Conservation (phyloP, 2,888 invertebrate genomes). For the Xylota segnis region DNA sequence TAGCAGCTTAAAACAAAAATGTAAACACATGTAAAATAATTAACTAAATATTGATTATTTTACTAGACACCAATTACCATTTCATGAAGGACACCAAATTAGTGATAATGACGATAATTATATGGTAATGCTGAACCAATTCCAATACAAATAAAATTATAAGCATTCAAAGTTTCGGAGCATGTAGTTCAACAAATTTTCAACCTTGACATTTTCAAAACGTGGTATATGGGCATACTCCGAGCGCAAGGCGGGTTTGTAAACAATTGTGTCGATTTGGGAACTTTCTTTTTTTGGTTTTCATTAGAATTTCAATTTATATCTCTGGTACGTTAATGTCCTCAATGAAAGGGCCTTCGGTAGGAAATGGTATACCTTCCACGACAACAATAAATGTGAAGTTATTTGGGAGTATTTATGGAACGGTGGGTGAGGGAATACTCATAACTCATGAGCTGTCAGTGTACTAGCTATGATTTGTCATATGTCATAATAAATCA, state of each 20-base stretch:
- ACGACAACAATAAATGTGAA: conserved; percentile 1
- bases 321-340: not conserved
- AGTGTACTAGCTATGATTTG: conserved; percentile 33
- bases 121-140: conserved; percentile 24
- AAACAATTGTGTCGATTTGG: conserved; percentile 33
- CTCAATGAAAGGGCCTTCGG: not conserved
- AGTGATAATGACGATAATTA: conserved; percentile 35
- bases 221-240: not conserved
- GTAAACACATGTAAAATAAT: conserved; percentile 8
- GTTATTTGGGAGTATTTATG: conserved; percentile 4
- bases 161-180: not conserved
- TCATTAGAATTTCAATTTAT: not conserved
- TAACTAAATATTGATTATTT: conserved; percentile 25
- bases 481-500: conserved; percentile 1
- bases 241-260: conserved; percentile 1
- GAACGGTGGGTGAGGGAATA: not conserved
- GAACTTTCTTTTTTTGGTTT: conserved; percentile 17
- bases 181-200: conserved; percentile 26
- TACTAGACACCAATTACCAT: conserved; percentile 8
- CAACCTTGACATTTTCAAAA: conserved; percentile 48
- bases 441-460: conserved; percentile 10
- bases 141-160: conserved; percentile 15
- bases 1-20: not conserved
- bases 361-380: conserved; percentile 1
- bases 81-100: conserved; percentile 27